Evolutionary conservation across 2,113 vertebrate species (phyloP).

Genomic region (Pomatostomus ruficeps): DNA sequence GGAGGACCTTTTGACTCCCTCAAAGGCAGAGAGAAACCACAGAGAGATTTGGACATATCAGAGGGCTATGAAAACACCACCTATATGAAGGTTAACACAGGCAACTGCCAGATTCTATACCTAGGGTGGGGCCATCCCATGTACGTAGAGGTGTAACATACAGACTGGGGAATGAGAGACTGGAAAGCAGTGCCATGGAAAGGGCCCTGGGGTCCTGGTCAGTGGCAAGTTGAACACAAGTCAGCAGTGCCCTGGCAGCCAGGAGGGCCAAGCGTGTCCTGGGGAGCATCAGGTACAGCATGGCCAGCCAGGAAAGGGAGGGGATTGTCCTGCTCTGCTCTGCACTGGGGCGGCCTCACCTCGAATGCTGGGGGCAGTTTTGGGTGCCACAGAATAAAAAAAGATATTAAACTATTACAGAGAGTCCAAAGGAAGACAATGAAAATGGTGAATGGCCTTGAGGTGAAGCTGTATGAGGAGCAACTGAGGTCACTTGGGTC

Average conservation of each 20-base stretch:
- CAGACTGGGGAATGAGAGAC: background rate
- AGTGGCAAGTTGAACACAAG: background rate
- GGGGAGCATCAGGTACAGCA: background rate
- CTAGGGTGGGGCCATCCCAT: background rate
- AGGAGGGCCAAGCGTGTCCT: background rate
- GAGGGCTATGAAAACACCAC: background rate
- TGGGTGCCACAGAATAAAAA: accelerated
- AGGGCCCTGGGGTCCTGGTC: background rate
- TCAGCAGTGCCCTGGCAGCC: background rate
- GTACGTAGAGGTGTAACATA: accelerated
- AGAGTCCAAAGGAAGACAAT: accelerated
- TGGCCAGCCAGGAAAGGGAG: accelerated
- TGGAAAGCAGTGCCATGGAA: background rate
- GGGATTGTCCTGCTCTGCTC: background rate
- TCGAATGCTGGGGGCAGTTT: background rate
- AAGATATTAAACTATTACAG: background rate
- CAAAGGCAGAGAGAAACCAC: background rate
- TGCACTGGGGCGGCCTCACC: background rate
- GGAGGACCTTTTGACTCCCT: background rate
- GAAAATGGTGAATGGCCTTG: too few relatives aligned
- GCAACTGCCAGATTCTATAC: background rate
- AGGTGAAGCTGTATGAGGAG: accelerated
- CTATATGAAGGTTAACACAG: accelerated
- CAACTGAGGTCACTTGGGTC: background rate
- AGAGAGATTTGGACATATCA: background rate